Conservation (phyloP, 2,797 vertebrate species). For the Falco novaeseelandiae region DNA sequence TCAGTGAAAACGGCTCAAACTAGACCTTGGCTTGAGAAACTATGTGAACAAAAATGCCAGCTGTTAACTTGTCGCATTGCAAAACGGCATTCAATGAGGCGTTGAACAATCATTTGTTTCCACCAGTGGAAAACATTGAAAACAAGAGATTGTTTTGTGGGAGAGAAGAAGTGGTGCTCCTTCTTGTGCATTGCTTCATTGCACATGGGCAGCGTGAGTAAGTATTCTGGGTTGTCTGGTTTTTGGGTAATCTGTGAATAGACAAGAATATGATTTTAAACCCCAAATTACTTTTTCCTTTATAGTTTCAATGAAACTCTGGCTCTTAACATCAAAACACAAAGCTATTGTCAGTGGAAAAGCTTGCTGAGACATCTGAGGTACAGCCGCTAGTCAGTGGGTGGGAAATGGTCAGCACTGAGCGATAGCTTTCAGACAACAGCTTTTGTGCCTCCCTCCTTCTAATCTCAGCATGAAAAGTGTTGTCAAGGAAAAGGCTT, state of each 20-base stretch:
- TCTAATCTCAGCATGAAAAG: neutral
- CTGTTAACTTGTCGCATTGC: neutral
- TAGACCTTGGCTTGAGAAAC: neutral
- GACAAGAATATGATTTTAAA: neutral
- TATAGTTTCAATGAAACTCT: neutral
- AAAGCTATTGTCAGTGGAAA: neutral
- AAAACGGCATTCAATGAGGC: neutral
- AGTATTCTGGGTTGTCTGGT: neutral
- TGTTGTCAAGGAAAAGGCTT: neutral
- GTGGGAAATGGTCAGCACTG: neutral
- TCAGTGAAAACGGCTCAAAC: neutral
- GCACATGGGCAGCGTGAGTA: neutral
- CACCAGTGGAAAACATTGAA: neutral
- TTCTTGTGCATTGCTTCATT: neutral
- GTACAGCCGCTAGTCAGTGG: neutral
- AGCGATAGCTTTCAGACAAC: neutral
- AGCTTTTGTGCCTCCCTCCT: neutral
- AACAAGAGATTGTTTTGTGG: conserved; percentile 27
- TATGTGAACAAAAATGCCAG: neutral
- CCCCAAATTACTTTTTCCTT: neutral
- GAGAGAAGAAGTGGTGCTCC: neutral
- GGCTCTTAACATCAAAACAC: neutral
- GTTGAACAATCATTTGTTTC: conserved; percentile 8
- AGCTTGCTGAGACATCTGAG: neutral
- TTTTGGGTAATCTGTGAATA: neutral